Conservation (phyloP, 2,888 invertebrate species). For the Callinectes sapidus region DNA sequence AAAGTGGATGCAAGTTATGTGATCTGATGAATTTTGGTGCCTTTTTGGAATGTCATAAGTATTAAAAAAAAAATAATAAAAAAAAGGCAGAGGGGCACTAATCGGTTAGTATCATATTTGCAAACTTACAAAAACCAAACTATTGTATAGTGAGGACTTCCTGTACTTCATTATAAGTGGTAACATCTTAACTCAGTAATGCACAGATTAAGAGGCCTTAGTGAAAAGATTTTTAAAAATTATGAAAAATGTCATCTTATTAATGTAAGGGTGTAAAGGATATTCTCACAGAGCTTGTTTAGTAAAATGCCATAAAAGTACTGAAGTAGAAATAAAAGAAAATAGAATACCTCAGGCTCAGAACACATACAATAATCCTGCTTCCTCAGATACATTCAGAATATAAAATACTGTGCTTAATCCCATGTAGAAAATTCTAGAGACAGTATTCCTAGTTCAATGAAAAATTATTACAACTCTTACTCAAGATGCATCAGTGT, state of each 20-base stretch:
- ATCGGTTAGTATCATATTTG: too few species aligned
- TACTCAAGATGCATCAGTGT: neutral
- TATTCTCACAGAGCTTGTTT: neutral
- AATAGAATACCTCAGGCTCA: neutral
- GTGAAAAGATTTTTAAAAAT: too few species aligned
- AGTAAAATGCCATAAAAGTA: neutral
- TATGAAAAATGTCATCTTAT: neutral
- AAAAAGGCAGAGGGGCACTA: too few species aligned
- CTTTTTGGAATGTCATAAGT: too few species aligned
- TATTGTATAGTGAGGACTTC: too few species aligned
- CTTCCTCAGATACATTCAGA: neutral
- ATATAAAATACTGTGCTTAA: neutral
- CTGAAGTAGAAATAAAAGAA: neutral
- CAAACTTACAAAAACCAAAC: too few species aligned
- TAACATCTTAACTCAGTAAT: too few species aligned
- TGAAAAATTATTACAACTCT: neutral
- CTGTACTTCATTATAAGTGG: too few species aligned
- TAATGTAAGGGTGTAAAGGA: neutral
- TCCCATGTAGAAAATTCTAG: neutral
- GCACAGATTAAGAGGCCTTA: too few species aligned
- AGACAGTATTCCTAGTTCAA: neutral
- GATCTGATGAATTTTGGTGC: too few species aligned
- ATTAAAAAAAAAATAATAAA: too few species aligned
- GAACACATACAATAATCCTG: neutral
- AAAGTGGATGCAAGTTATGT: too few species aligned